Conservation (phyloP, 2,113 vertebrate species). For the Petromus typicus region DNA sequence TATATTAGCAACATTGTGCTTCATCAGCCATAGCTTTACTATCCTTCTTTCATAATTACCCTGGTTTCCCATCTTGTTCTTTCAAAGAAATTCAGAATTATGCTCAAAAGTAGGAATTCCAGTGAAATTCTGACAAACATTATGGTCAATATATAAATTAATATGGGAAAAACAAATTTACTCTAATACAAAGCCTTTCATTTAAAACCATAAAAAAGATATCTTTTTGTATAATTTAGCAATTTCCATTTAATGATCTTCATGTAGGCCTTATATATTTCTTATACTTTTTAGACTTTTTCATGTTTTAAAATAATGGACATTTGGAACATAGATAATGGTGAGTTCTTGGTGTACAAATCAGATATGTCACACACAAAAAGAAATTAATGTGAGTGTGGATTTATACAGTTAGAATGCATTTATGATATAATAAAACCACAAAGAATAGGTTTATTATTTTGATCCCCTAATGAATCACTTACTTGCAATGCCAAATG, state of each 20-base stretch:
- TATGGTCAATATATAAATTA: neutral
- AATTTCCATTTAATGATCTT: slow-evolving; percentile 18
- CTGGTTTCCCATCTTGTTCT: neutral
- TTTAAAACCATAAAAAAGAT: slow-evolving; percentile 1
- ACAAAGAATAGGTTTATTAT: neutral
- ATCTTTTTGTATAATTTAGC: slow-evolving; percentile 6
- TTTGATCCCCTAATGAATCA: neutral
- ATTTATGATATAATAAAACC: neutral
- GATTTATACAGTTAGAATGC: slow-evolving; percentile 2
- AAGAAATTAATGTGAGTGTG: neutral
- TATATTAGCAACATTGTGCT: neutral
- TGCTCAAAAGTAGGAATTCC: neutral
- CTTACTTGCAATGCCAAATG: slow-evolving; percentile 98
- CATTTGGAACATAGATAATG: neutral
- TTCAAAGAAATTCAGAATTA: slow-evolving; percentile 29
- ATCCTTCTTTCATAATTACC: slow-evolving; percentile 24
- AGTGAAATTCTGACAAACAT: slow-evolving; percentile 1
- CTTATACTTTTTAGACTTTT: neutral
- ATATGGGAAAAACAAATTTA: slow-evolving; percentile 30
- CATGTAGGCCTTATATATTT: neutral
- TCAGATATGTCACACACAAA: slow-evolving; percentile 13
- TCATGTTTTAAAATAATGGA: neutral
- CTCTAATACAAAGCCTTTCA: slow-evolving; percentile 4
- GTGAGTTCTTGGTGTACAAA: slow-evolving; percentile 2
- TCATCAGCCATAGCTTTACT: neutral